phyloP scores from a whole-genome alignment of 2,113 vertebrate genomes.

The Oncorhynchus gorbuscha region DNA sequence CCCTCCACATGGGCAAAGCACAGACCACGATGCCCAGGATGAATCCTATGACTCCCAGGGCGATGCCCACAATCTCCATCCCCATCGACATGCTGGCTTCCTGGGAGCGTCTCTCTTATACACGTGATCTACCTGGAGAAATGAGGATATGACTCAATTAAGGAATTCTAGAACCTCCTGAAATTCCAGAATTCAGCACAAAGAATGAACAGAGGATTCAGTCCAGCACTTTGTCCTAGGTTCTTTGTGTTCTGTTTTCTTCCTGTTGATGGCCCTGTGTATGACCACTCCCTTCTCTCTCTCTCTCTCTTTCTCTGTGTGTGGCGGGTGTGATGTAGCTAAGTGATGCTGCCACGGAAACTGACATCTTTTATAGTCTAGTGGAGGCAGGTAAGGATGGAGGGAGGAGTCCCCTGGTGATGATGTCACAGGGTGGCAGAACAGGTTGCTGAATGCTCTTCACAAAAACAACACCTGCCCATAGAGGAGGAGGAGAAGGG shows the following conservation, averaged over 20 bases:
- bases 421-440: constrained; percentile 57
- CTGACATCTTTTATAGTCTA: constrained; percentile 67
- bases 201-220: background rate
- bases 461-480: constrained; percentile 43
- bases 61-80: constrained; percentile 76
- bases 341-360: constrained; percentile 55
- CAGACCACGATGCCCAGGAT: constrained; percentile 69
- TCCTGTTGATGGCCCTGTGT: constrained; percentile 2
- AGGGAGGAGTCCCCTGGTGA: constrained; percentile 58
- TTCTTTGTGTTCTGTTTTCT: constrained; percentile 4
- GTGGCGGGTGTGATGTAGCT: constrained; percentile 27
- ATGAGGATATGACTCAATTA: background rate
- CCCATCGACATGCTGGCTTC: constrained; percentile 73
- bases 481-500: constrained; percentile 11
- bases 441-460: constrained; percentile 17
- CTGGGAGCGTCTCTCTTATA: background rate
- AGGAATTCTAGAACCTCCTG: background rate
- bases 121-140: background rate
- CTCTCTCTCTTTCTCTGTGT: constrained; percentile 27
- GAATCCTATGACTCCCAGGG: constrained; percentile 71
- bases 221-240: background rate
- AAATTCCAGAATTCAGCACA: background rate
- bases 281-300: background rate
- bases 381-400: constrained; percentile 48
- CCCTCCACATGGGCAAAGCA: constrained; percentile 77